These are phyloP conservation scores for Formica selysi DNA, from an alignment of 1,140 invertebrate species.

Conservation along the genomic window DNA sequence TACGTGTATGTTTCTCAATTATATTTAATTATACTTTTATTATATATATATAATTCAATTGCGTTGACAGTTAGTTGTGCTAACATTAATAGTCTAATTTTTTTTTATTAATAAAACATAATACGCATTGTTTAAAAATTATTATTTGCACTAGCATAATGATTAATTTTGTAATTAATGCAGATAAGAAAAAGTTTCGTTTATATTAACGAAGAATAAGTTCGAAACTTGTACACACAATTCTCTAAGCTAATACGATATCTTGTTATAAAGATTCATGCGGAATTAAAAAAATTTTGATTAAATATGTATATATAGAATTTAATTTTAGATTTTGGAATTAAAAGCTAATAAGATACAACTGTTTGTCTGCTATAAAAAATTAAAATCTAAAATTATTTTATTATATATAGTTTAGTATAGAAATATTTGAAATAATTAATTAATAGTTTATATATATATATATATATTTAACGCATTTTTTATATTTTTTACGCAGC, in stretches of 20 bases:
- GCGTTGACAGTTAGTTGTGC: background rate
- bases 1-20: conserved; percentile 7
- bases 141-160: background rate
- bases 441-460: background rate
- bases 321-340: background rate
- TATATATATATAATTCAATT: background rate
- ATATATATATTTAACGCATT: conserved; percentile 24
- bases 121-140: background rate
- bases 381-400: background rate
- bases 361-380: background rate
- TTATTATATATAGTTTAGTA: background rate
- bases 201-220: background rate
- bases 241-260: background rate
- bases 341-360: too few relatives aligned
- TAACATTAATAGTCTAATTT: background rate
- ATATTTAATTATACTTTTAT: background rate
- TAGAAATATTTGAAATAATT: background rate
- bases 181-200: background rate
- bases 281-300: too few relatives aligned
- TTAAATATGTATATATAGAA: too few relatives aligned
- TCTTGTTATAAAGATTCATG: background rate
- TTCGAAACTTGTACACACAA: background rate
- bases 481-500: conserved; percentile 64
- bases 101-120: conserved; percentile 7
- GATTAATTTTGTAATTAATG: background rate